These are phyloP conservation scores for Nomada goodeniana DNA, from an alignment of 2,888 invertebrate species.

Conservation along the genomic window DNA sequence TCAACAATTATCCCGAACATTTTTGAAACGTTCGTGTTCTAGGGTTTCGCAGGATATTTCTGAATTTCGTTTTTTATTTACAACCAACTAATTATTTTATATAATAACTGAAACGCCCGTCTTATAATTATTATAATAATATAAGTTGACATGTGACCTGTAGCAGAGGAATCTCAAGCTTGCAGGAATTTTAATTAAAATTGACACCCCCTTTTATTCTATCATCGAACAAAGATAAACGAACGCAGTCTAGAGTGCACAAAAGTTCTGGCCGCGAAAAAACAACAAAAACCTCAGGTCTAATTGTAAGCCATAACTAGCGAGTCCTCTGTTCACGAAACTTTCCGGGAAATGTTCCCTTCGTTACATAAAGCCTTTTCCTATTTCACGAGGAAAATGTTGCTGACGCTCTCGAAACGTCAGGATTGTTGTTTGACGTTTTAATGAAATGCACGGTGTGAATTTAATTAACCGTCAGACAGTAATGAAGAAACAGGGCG, in stretches of 20 bases:
- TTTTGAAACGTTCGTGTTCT: conserved; percentile 35
- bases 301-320: neutral
- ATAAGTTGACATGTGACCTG: no score
- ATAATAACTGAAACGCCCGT: no score
- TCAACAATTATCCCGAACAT: conserved; percentile 56
- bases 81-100: no score
- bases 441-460: conserved; percentile 46
- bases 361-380: conserved; percentile 5
- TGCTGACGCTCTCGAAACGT: neutral
- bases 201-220: neutral
- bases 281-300: conserved; percentile 8
- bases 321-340: neutral
- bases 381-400: neutral
- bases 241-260: neutral
- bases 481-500: conserved; percentile 36
- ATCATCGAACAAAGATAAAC: neutral
- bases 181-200: neutral
- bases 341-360: neutral
- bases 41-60: neutral
- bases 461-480: conserved; percentile 62
- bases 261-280: neutral
- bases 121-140: no score
- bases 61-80: no score
- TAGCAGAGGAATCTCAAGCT: neutral
- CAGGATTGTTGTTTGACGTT: conserved; percentile 55